These are phyloP conservation scores for Epistrophe grossulariae DNA, from an alignment of 2,888 invertebrate genomes.

Conservation along the genomic window DNA sequence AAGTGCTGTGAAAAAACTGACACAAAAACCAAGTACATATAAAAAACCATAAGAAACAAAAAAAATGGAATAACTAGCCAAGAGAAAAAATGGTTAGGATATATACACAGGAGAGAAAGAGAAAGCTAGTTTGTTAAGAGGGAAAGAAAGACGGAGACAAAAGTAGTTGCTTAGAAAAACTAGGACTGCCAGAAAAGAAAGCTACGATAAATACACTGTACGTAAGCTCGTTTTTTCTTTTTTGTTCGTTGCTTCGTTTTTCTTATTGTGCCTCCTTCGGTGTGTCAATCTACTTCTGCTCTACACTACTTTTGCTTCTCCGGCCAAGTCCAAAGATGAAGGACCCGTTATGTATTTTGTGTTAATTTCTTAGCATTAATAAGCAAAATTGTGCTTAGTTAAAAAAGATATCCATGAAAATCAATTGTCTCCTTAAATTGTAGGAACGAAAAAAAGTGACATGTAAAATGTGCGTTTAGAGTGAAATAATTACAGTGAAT, in stretches of 20 bases:
- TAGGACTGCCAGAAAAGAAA: slow-evolving; percentile 51
- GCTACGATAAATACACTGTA: slow-evolving; percentile 59
- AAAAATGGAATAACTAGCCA: slow-evolving; percentile 49
- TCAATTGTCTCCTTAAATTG: slow-evolving; percentile 17
- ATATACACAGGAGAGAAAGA: slow-evolving; percentile 26
- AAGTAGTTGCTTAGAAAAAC: slow-evolving; percentile 29
- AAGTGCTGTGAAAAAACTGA: slow-evolving; percentile 52
- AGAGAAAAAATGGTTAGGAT: slow-evolving; percentile 27
- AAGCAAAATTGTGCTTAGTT: neutral
- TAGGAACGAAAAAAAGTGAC: slow-evolving; percentile 18
- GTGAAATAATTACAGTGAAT: slow-evolving; percentile 56
- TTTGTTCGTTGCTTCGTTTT: slow-evolving; percentile 17
- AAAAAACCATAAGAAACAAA: slow-evolving; percentile 46
- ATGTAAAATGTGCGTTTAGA: slow-evolving; percentile 68
- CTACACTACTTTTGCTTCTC: slow-evolving; percentile 34
- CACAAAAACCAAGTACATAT: slow-evolving; percentile 43
- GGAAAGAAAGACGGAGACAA: slow-evolving; percentile 24
- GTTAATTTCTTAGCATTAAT: neutral
- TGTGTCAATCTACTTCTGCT: slow-evolving; percentile 34
- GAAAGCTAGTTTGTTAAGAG: neutral
- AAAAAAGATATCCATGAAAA: neutral
- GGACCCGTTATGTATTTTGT: neutral
- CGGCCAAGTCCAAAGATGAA: neutral
- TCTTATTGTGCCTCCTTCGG: slow-evolving; percentile 45
- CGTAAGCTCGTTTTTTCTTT: slow-evolving; percentile 52